These are phyloP conservation scores for Papilio helenus DNA, from an alignment of 1,140 invertebrate species.

Conservation along the genomic window DNA sequence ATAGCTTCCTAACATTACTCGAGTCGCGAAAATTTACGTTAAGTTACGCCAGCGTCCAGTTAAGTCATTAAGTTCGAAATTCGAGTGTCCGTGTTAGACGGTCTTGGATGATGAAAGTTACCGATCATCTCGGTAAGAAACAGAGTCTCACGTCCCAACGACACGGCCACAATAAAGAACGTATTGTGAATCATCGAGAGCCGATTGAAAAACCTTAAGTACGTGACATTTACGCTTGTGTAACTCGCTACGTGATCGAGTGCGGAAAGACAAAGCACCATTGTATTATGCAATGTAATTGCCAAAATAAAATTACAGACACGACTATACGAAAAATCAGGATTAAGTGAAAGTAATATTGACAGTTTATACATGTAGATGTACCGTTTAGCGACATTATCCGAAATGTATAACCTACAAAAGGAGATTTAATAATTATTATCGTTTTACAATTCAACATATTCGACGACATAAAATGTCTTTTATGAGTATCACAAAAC, in stretches of 20 bases:
- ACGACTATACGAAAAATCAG: constrained; percentile 53
- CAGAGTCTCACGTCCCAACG: constrained; percentile 55
- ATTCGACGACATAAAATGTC: not conserved
- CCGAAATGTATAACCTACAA: constrained; percentile 33
- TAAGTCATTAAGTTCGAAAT: constrained; percentile 61
- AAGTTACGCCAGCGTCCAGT: constrained; percentile 34
- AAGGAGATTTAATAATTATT: constrained; percentile 27
- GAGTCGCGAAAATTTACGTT: constrained; percentile 43
- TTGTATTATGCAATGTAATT: constrained; percentile 77
- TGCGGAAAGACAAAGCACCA: constrained; percentile 58
- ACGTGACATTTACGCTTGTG: constrained; percentile 74
- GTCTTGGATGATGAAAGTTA: constrained; percentile 68
- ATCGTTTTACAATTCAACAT: constrained; percentile 18
- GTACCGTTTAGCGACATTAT: constrained; percentile 30
- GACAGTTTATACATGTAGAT: constrained; percentile 25
- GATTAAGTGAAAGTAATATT: constrained; percentile 70
- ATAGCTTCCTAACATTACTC: constrained; percentile 52
- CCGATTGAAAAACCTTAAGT: constrained; percentile 66
- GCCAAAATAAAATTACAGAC: constrained; percentile 72
- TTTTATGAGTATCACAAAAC: not conserved
- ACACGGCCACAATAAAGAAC: constrained; percentile 52
- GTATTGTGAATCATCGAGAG: constrained; percentile 65
- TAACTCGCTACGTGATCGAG: constrained; percentile 76
- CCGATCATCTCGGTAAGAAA: constrained; percentile 61
- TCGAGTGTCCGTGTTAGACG: constrained; percentile 58